These are phyloP conservation scores for Rhabdornis inornatus DNA, from an alignment of 2,113 vertebrate genomes.

Conservation along the genomic window DNA sequence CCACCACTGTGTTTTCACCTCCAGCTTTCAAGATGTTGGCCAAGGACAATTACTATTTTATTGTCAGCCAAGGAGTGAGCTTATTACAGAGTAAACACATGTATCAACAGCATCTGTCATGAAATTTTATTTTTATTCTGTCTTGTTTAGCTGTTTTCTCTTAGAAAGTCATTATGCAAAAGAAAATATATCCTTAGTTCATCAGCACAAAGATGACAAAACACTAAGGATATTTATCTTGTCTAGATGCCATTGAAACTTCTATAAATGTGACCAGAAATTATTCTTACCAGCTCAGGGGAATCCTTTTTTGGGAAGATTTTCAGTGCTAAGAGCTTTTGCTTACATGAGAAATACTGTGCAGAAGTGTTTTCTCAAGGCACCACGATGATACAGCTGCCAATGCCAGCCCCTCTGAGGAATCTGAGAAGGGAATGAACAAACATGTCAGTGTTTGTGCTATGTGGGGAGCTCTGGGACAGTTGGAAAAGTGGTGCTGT, in stretches of 20 bases:
- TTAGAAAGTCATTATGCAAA: conserved; percentile 8
- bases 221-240: neutral
- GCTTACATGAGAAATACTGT: neutral
- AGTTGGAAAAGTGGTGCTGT: neutral
- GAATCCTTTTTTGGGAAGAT: neutral
- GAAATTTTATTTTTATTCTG: neutral
- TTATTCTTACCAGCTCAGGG: conserved; percentile 1
- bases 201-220: neutral
- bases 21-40: neutral
- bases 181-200: neutral
- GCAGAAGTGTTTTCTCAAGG: neutral
- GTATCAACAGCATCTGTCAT: neutral
- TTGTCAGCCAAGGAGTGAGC: neutral
- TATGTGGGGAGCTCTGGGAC: neutral
- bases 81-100: neutral
- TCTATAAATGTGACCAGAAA: neutral
- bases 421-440: neutral
- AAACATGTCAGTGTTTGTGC: neutral
- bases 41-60: neutral
- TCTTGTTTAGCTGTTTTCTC: conserved; percentile 12
- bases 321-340: neutral
- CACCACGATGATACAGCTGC: neutral
- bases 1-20: neutral
- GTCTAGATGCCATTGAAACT: neutral
- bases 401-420: neutral